Conservation (phyloP, 2,888 invertebrate genomes). For the Amaurobius ferox region DNA sequence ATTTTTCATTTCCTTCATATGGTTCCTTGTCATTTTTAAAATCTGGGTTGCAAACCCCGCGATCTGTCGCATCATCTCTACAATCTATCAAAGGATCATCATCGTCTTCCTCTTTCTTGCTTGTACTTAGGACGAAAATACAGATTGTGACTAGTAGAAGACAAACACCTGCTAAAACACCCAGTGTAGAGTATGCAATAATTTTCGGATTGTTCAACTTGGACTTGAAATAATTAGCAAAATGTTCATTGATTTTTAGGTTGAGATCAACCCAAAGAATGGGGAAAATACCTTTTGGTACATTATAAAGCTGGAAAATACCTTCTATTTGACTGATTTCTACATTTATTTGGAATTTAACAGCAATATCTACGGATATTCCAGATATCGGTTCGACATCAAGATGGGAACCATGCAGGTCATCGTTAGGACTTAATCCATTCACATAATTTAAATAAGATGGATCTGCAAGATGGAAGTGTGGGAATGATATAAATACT, state of each 20-base stretch:
- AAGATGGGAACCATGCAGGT: slow-evolving; percentile 86
- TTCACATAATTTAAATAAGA: slow-evolving; percentile 31
- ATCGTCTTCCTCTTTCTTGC: slow-evolving; percentile 2
- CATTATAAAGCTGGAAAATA: slow-evolving; percentile 20
- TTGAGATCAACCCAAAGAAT: slow-evolving; percentile 45
- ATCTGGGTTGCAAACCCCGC: no score
- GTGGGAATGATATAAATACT: slow-evolving; percentile 61
- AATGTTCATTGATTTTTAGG: slow-evolving; percentile 25
- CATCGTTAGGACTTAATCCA: slow-evolving; percentile 54
- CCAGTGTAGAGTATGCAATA: slow-evolving; percentile 41
- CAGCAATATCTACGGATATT: slow-evolving; percentile 13
- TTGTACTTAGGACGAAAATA: background rate
- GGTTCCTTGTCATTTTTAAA: no score
- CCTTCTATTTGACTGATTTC: slow-evolving; percentile 18
- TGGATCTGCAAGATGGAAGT: slow-evolving; percentile 71
- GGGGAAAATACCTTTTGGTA: slow-evolving; percentile 49
- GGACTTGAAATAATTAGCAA: slow-evolving; percentile 19
- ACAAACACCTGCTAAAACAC: slow-evolving; percentile 11
- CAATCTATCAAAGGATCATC: slow-evolving; percentile 44
- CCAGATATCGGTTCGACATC: slow-evolving; percentile 88
- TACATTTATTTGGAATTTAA: slow-evolving; percentile 52
- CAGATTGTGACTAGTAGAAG: slow-evolving; percentile 17
- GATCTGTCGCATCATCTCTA: no score
- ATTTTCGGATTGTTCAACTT: slow-evolving; percentile 26
- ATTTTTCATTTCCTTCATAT: no score